Evolutionary conservation across 2,888 invertebrate genomes (phyloP).

Genomic region (Andrena fulva): DNA sequence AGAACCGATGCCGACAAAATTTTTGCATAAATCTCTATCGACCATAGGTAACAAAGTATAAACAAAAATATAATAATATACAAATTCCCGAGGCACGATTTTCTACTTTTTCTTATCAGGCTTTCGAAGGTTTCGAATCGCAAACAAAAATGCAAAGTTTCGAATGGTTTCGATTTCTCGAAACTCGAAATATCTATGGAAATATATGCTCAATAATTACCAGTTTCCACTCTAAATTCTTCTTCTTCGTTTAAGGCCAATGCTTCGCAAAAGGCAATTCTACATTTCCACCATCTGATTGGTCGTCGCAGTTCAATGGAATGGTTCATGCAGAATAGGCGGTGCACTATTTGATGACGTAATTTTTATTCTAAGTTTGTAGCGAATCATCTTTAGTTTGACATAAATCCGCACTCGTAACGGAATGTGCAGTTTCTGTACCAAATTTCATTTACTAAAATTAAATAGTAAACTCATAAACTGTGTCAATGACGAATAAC

Average conservation of each 20-base stretch:
- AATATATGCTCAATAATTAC: neutral
- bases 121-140: no score
- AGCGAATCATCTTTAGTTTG: slow-evolving; percentile 12
- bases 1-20: no score
- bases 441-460: slow-evolving; percentile 2
- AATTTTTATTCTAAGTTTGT: slow-evolving; percentile 53
- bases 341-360: slow-evolving; percentile 51
- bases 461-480: neutral
- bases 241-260: slow-evolving; percentile 9
- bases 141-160: no score
- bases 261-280: slow-evolving; percentile 64
- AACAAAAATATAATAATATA: no score
- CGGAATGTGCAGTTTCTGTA: neutral
- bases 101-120: no score
- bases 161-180: no score
- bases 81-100: no score
- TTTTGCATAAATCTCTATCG: no score
- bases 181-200: no score
- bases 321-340: slow-evolving; percentile 32
- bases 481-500: slow-evolving; percentile 1
- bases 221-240: slow-evolving; percentile 37
- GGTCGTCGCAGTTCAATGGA: slow-evolving; percentile 42
- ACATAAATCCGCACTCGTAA: neutral
- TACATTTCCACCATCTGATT: slow-evolving; percentile 61
- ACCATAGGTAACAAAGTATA: no score